Conservation (phyloP, 2,797 vertebrate species). For the Rallus crepitans region DNA sequence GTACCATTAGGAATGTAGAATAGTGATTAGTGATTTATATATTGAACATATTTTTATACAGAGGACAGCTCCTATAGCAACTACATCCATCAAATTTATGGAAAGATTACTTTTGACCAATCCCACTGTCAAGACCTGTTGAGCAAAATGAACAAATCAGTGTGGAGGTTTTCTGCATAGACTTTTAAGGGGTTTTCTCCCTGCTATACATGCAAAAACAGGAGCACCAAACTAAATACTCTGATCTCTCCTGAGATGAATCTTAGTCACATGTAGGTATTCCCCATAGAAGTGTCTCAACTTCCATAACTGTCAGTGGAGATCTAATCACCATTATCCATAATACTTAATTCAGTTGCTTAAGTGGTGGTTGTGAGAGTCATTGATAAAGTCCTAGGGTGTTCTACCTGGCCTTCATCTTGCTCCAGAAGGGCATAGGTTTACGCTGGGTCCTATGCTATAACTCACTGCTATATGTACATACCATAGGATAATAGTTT, state of each 20-base stretch:
- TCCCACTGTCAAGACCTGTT: not conserved
- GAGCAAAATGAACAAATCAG: not conserved
- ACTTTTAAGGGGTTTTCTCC: not conserved
- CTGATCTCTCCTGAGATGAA: not conserved
- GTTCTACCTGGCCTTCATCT: not conserved
- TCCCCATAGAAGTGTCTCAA: not conserved
- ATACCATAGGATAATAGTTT: not conserved
- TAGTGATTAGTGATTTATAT: accelerated
- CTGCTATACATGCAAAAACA: not conserved
- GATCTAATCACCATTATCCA: not conserved
- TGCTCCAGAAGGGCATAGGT: not conserved
- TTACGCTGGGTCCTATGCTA: accelerated
- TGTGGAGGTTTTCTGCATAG: not conserved
- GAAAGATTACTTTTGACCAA: not conserved
- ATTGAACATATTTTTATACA: not conserved
- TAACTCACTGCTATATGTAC: not conserved
- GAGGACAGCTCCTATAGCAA: not conserved
- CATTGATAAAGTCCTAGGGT: no score
- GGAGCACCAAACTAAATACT: not conserved
- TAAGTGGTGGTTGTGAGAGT: not conserved
- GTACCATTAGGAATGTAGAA: not conserved
- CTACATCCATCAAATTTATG: accelerated
- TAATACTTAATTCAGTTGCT: not conserved
- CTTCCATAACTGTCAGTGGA: not conserved
- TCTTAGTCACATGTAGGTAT: not conserved